Conservation (phyloP, 2,113 vertebrate species). For the Chlorodrepanis virens region DNA sequence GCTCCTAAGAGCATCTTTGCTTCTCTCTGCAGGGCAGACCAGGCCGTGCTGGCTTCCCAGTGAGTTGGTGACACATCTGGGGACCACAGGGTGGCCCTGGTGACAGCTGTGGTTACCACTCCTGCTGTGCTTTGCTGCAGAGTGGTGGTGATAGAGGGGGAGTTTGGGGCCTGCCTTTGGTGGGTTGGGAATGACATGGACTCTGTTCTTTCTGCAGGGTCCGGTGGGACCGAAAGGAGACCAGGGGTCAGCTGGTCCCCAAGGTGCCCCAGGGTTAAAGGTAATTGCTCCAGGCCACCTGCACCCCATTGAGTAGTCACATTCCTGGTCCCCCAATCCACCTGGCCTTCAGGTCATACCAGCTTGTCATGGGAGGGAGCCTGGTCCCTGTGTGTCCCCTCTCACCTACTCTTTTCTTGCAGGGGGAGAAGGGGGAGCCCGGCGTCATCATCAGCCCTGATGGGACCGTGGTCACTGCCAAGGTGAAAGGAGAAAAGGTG, state of each 20-base stretch:
- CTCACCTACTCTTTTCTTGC: background rate
- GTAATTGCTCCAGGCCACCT: background rate
- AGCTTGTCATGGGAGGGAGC: background rate
- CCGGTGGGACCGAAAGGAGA: conserved; percentile 66
- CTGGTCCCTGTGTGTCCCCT: background rate
- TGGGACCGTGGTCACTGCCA: background rate
- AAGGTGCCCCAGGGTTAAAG: conserved; percentile 60
- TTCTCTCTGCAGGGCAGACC: conserved; percentile 42
- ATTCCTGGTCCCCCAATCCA: background rate
- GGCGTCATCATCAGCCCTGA: conserved; percentile 61
- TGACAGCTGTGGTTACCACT: background rate
- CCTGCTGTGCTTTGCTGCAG: background rate
- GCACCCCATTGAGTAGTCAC: accelerated
- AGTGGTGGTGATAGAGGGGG: background rate
- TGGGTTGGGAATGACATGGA: accelerated
- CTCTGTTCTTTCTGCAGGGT: conserved; percentile 49
- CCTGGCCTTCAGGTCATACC: background rate
- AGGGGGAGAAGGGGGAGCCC: conserved; percentile 82
- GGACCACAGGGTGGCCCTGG: background rate
- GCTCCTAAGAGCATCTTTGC: background rate
- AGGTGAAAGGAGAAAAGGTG: conserved; percentile 76
- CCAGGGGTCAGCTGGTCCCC: conserved; percentile 20
- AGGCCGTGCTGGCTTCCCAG: background rate
- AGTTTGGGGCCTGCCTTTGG: background rate
- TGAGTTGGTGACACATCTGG: background rate